These are phyloP conservation scores for Enteromius fasciolatus DNA, from an alignment of 2,797 vertebrate species.

Conservation along the genomic window DNA sequence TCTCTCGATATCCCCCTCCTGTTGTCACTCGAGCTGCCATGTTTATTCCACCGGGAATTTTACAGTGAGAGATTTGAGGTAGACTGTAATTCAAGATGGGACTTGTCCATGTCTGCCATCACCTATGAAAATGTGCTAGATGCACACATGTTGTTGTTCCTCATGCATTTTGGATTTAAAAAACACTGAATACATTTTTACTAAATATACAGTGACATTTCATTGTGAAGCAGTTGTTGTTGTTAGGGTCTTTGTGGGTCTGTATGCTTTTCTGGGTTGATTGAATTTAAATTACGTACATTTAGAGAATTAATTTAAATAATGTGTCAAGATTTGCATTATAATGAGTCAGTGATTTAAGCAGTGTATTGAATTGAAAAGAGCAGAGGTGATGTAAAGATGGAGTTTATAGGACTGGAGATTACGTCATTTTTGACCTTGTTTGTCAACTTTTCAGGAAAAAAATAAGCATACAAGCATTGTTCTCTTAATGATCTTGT, in stretches of 20 bases:
- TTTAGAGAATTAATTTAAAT: conserved; percentile 46
- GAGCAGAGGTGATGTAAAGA: neutral
- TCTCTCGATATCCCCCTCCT: conserved; percentile 6
- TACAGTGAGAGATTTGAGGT: conserved; percentile 10
- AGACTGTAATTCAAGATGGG: conserved; percentile 15
- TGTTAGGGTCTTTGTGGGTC: conserved; percentile 11
- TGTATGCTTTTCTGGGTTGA: conserved; percentile 39
- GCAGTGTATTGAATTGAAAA: neutral
- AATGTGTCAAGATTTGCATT: conserved; percentile 47
- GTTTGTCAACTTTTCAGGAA: neutral
- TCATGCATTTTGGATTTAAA: neutral
- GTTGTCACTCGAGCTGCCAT: conserved; percentile 57
- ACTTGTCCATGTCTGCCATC: conserved; percentile 10
- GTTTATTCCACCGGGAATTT: conserved; percentile 57
- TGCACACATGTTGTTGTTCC: neutral
- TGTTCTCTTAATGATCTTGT: conserved; percentile 7
- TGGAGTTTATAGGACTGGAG: neutral
- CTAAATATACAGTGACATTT: conserved; percentile 10
- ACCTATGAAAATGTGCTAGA: conserved; percentile 10
- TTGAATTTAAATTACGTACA: conserved; percentile 53
- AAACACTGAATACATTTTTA: neutral
- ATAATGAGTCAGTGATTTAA: conserved; percentile 31
- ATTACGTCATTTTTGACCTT: neutral
- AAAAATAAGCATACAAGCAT: neutral
- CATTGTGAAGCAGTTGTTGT: neutral